phyloP scores from a whole-genome alignment of 2,797 vertebrate genomes.

The Acanthurus lineatus region DNA sequence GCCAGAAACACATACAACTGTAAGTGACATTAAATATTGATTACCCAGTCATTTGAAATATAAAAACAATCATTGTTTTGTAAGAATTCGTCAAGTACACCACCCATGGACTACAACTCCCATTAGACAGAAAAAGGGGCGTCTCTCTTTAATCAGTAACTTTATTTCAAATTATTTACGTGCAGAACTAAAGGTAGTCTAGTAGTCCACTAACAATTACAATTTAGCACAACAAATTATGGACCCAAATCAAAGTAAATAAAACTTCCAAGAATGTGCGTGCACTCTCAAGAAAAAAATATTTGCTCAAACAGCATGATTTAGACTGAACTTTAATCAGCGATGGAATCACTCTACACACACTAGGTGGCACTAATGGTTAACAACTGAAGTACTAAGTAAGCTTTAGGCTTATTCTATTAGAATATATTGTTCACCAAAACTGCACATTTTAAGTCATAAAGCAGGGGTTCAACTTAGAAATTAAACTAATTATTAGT shows the following conservation, averaged over 20 bases:
- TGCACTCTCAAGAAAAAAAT: too few relatives aligned
- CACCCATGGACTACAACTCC: slow-evolving; percentile 73
- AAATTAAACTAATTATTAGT: too few relatives aligned
- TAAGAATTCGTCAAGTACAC: neutral
- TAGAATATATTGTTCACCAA: neutral
- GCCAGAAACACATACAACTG: rapidly evolving
- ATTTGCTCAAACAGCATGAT: neutral
- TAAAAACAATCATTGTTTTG: neutral
- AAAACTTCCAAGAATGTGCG: neutral
- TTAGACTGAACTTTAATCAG: neutral
- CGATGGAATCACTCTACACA: neutral
- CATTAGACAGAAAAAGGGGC: slow-evolving; percentile 28
- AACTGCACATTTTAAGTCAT: neutral
- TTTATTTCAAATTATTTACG: slow-evolving; percentile 8
- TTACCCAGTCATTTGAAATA: neutral
- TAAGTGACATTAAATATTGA: neutral
- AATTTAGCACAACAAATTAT: neutral
- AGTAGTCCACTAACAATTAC: neutral
- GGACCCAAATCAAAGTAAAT: neutral
- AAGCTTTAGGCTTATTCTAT: neutral
- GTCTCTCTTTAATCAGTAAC: neutral
- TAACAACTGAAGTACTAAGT: neutral
- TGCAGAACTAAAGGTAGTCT: too few relatives aligned
- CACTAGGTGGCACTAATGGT: slow-evolving; percentile 25
- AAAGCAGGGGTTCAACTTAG: neutral